Percentiles rank a stretch among this genome's conserved stretches.
phyloP scores from a whole-genome alignment of 2,797 vertebrate species.

The Silurus lanzhouensis region DNA sequence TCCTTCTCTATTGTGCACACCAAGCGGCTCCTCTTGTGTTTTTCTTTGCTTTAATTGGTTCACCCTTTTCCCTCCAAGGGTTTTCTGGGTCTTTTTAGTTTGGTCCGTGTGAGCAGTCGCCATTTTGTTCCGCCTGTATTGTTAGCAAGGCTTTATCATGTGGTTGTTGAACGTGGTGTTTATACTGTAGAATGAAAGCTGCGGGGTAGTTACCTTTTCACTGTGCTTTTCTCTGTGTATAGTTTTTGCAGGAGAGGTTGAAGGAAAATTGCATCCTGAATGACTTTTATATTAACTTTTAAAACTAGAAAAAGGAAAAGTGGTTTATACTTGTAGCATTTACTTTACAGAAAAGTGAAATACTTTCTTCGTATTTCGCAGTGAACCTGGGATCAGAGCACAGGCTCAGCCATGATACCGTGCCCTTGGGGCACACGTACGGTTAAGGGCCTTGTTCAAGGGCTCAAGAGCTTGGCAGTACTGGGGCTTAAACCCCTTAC shows the following conservation, averaged over 20 bases:
- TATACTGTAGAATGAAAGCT: conserved; percentile 13
- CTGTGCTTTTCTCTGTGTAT: neutral
- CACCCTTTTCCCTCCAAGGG: conserved; percentile 38
- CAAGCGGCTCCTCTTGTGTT: conserved; percentile 37
- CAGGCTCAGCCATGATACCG: no score
- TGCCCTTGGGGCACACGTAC: no score
- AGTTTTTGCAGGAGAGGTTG: neutral
- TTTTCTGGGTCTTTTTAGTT: conserved; percentile 29
- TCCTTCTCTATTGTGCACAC: conserved; percentile 44
- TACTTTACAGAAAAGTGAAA: no score
- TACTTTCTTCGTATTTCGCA: no score
- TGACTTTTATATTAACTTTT: neutral
- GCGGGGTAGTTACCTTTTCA: neutral
- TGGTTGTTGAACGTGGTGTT: conserved; percentile 26
- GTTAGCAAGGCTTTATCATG: conserved; percentile 38
- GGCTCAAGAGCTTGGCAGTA: no score
- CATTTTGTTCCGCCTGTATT: conserved; percentile 32
- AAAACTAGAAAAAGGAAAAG: neutral
- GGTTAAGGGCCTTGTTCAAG: no score
- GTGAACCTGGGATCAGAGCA: no score
- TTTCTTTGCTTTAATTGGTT: conserved; percentile 40
- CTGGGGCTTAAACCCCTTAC: no score
- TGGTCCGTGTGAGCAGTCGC: conserved; percentile 26
- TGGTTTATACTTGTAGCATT: no score
- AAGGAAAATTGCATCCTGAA: neutral